These are phyloP conservation scores for Noctua comes DNA, from an alignment of 2,888 invertebrate genomes.

Conservation along the genomic window DNA sequence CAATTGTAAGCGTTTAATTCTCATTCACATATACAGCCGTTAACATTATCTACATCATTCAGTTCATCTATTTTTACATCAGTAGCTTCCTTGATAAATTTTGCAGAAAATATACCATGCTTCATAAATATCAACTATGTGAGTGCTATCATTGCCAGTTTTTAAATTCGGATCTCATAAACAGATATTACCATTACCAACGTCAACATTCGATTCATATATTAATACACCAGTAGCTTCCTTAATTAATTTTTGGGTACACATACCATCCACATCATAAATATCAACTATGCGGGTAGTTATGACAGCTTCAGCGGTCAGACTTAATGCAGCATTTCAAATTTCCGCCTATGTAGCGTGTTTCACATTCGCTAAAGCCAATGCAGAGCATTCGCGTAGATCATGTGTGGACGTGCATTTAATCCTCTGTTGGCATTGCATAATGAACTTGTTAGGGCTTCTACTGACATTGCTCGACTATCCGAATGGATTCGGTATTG, in stretches of 20 bases:
- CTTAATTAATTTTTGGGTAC: slow-evolving; percentile 5
- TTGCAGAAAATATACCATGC: not conserved
- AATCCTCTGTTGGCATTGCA: slow-evolving; percentile 53
- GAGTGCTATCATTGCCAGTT: not conserved
- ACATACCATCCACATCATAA: slow-evolving; percentile 16
- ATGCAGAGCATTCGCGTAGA: slow-evolving; percentile 12
- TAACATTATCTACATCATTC: slow-evolving; percentile 1
- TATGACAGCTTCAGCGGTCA: slow-evolving; percentile 11
- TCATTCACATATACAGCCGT: not conserved
- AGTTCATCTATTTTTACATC: not conserved
- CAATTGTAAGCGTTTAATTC: slow-evolving; percentile 1
- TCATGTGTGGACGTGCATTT: slow-evolving; percentile 32
- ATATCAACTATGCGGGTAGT: slow-evolving; percentile 30
- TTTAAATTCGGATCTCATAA: not conserved
- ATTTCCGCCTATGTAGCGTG: slow-evolving; percentile 38
- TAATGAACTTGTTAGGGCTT: slow-evolving; percentile 59
- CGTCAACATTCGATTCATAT: slow-evolving; percentile 10
- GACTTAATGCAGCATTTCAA: slow-evolving; percentile 52
- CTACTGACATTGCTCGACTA: slow-evolving; percentile 31
- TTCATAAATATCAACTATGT: slow-evolving; percentile 34
- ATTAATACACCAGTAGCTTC: slow-evolving; percentile 1
- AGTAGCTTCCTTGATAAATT: slow-evolving; percentile 5
- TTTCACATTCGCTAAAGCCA: slow-evolving; percentile 27
- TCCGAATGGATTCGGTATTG: slow-evolving; percentile 52
- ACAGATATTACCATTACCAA: not conserved